Percentiles rank a stretch among this genome's conserved stretches.
These are phyloP conservation scores for Melangyna quadrimaculata DNA, from an alignment of 2,888 invertebrate species.

Conservation along the genomic window DNA sequence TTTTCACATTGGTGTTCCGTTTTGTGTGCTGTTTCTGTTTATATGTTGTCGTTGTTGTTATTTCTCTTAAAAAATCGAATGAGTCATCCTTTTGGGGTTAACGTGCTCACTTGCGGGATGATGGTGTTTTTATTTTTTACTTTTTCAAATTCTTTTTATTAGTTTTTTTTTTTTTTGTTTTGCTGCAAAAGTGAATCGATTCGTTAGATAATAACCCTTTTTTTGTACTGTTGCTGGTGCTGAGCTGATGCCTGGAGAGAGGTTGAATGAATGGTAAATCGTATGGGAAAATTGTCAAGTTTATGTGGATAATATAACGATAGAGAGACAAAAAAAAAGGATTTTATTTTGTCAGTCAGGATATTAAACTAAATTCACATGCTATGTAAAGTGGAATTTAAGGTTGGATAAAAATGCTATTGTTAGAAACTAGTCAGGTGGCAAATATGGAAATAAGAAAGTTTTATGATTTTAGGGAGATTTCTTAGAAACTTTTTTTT, in stretches of 20 bases:
- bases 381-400: neutral
- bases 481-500: neutral
- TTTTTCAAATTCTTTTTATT: slow-evolving; percentile 26
- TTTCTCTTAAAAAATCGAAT: slow-evolving; percentile 54
- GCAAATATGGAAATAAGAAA: slow-evolving; percentile 7
- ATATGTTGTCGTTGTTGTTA: slow-evolving; percentile 8
- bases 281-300: slow-evolving; percentile 63
- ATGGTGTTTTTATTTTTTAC: slow-evolving; percentile 39
- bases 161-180: slow-evolving; percentile 9
- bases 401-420: neutral
- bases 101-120: slow-evolving; percentile 67
- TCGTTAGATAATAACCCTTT: slow-evolving; percentile 69
- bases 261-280: slow-evolving; percentile 29
- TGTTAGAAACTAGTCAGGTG: slow-evolving; percentile 3
- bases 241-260: neutral
- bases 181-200: slow-evolving; percentile 61
- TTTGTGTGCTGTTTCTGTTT: neutral
- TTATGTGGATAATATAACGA: slow-evolving; percentile 4
- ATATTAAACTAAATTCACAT: slow-evolving; percentile 45
- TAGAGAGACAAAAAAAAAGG: slow-evolving; percentile 17
- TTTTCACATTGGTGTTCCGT: slow-evolving; percentile 9
- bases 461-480: neutral
- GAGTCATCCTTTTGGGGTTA: slow-evolving; percentile 71
- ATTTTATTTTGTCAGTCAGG: slow-evolving; percentile 24
- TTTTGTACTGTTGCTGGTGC: neutral